Evolutionary conservation across 23 tunicate species (phyloP), one percentile per base, ranked within the genome.

Genomic region (Clavelina lepadiformis): DNA sequence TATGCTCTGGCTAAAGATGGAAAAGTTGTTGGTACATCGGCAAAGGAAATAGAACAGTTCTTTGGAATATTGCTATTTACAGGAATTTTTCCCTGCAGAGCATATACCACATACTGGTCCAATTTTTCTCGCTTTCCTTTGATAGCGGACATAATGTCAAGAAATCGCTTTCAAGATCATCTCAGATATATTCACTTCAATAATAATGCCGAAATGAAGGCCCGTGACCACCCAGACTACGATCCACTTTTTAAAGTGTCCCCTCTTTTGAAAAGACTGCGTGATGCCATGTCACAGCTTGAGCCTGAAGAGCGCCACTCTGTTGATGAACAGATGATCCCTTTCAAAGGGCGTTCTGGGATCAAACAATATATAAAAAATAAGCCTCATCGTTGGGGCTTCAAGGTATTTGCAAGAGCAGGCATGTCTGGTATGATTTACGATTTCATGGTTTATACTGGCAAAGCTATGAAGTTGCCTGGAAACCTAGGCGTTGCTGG

Each of bases 231-330:
- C 31, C 59, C 70, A 8, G 58, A 64, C 28, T 64, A 64, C 22
- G 70, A 64, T 64, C 58, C 58, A 64, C 54, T 64, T 18, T 64
- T 64, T 56, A 64, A 64, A 64, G 70, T 64, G 15, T 13, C 27
- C 22, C 58, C 58, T 8, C 27, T 64, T 5, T 56, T 64, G 28
- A 38, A 64, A 11, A 23, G 28, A 38, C 54, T 64, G 24, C 70
- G 70, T 19, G 28, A 64, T 28, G 65, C 65, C 65, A 59, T 59
- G 65, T 5, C 65, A 24, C 35, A 28, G 24, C 19, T 59, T 28
- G 58, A 59, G 22, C 65, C 35, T 7, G 65, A 59, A 59, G 65
- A 28, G 36, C 19, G 65, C 19, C 35, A 59, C 31, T 26, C 65
- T 59, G 65, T 24, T n/a, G 65, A 59, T 59, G 65, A 59, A 29